Conservation (phyloP, 2,888 invertebrate genomes). For the Nemotelus pantherinus region DNA sequence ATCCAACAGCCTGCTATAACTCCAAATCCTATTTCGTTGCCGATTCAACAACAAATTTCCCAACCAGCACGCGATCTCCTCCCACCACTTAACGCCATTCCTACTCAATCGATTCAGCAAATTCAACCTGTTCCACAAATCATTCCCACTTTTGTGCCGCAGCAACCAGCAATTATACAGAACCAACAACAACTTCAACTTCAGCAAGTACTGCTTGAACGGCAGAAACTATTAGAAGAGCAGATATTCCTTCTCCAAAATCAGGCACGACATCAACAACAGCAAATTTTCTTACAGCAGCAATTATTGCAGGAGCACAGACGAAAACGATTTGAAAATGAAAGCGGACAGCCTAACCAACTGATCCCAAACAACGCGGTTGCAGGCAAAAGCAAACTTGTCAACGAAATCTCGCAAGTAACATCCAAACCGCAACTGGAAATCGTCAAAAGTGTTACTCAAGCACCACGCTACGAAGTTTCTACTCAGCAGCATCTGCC, state of each 20-base stretch:
- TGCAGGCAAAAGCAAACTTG: not conserved
- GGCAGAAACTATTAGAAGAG: constrained; percentile 75
- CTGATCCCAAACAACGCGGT: constrained; percentile 56
- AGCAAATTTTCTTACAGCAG: constrained; percentile 73
- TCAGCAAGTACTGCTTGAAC: constrained; percentile 63
- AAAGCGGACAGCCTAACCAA: constrained; percentile 54
- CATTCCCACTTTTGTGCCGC: not conserved
- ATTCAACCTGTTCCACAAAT: constrained; percentile 54
- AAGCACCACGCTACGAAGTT: constrained; percentile 57
- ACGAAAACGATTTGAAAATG: constrained; percentile 54
- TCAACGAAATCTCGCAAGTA: constrained; percentile 48
- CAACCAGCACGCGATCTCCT: constrained; percentile 50
- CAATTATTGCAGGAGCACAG: constrained; percentile 71
- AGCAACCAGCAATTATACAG: constrained; percentile 31
- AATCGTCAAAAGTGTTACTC: constrained; percentile 61
- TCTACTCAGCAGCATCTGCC: constrained; percentile 69
- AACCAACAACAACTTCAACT: constrained; percentile 52
- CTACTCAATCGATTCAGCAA: constrained; percentile 42
- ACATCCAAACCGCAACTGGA: constrained; percentile 63
- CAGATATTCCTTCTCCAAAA: constrained; percentile 74
- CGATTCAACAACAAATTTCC: constrained; percentile 35
- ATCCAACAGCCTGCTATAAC: constrained; percentile 35
- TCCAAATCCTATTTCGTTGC: constrained; percentile 7
- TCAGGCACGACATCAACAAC: constrained; percentile 77
- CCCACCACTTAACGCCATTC: constrained; percentile 61